Percentiles rank a stretch among this genome's conserved stretches.
Conservation (phyloP, 1,140 invertebrate genomes). For the Drosophila obscura region DNA sequence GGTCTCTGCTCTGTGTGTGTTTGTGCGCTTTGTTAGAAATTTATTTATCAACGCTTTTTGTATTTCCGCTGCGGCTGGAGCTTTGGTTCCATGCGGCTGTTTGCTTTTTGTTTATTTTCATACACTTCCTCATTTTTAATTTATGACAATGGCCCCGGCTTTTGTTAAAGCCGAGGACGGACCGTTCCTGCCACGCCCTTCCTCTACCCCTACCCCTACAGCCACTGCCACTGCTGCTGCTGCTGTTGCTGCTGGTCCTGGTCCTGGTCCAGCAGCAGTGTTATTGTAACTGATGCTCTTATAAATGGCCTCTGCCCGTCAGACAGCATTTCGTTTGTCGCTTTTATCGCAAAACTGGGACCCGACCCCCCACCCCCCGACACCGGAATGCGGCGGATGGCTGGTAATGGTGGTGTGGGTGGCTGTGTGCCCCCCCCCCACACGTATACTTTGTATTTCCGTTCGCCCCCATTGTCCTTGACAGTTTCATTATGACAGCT, state of each 20-base stretch:
- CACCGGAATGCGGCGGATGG: slow-evolving; percentile 38
- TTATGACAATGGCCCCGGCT: slow-evolving; percentile 77
- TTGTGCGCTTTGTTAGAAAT: slow-evolving; percentile 56
- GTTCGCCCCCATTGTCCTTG: slow-evolving; percentile 75
- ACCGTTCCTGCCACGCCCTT: slow-evolving; percentile 38
- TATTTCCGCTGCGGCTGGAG: slow-evolving; percentile 58
- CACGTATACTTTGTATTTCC: slow-evolving; percentile 78
- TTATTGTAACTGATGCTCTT: slow-evolving; percentile 82
- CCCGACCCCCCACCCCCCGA: too few species aligned
- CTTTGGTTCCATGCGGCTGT: slow-evolving; percentile 22
- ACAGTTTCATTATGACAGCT: slow-evolving; percentile 82
- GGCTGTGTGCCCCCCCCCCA: slow-evolving; percentile 14
- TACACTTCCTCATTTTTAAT: slow-evolving; percentile 83
- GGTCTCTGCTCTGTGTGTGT: slow-evolving; percentile 16
- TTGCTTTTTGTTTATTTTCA: slow-evolving; percentile 79
- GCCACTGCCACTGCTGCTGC: not conserved
- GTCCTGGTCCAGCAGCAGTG: slow-evolving; percentile 33
- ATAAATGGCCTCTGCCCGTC: slow-evolving; percentile 70
- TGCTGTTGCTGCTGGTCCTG: not conserved
- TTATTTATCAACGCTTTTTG: slow-evolving; percentile 81
- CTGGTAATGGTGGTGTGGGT: not conserved
- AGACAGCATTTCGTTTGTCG: slow-evolving; percentile 75
- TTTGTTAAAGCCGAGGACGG: slow-evolving; percentile 45
- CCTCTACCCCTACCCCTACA: not conserved
- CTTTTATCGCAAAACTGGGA: slow-evolving; percentile 66